Conservation (phyloP, 1,140 invertebrate species). For the Brachionus paranguensis region DNA sequence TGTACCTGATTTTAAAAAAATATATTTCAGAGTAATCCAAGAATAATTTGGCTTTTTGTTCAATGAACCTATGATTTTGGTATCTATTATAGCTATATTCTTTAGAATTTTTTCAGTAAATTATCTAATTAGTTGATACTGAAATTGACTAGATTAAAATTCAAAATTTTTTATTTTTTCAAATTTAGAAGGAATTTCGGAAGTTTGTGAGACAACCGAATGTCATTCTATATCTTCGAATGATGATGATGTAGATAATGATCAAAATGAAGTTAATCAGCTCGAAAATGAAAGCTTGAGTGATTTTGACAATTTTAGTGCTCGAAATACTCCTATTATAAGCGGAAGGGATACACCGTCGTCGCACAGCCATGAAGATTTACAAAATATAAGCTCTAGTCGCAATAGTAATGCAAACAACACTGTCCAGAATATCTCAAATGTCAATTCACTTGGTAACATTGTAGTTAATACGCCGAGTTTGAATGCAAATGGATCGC, state of each 20-base stretch:
- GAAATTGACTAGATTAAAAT: neutral
- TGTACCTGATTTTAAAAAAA: no score
- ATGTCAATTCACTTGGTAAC: neutral
- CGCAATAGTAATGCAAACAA: neutral
- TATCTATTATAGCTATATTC: no score
- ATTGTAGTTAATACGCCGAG: neutral
- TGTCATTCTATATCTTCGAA: slow-evolving; percentile 84
- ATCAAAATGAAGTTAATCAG: slow-evolving; percentile 70
- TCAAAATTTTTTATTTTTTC: neutral
- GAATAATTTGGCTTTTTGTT: no score
- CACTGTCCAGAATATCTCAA: neutral
- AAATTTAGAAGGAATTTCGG: slow-evolving; percentile 73
- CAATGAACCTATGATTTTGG: no score
- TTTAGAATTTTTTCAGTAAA: no score
- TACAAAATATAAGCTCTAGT: slow-evolving; percentile 16
- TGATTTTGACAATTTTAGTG: slow-evolving; percentile 83
- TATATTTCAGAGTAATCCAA: no score
- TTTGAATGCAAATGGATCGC: slow-evolving; percentile 58
- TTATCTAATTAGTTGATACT: no score
- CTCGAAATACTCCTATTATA: slow-evolving; percentile 72
- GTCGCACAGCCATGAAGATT: slow-evolving; percentile 61
- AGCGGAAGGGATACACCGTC: slow-evolving; percentile 88
- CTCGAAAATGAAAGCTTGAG: slow-evolving; percentile 75
- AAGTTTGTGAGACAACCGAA: slow-evolving; percentile 67
- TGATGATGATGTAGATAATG: slow-evolving; percentile 71